Percentiles rank a stretch among this genome's conserved stretches.
phyloP scores from a whole-genome alignment of 2,888 invertebrate species.

The Microctonus hyperodae region DNA sequence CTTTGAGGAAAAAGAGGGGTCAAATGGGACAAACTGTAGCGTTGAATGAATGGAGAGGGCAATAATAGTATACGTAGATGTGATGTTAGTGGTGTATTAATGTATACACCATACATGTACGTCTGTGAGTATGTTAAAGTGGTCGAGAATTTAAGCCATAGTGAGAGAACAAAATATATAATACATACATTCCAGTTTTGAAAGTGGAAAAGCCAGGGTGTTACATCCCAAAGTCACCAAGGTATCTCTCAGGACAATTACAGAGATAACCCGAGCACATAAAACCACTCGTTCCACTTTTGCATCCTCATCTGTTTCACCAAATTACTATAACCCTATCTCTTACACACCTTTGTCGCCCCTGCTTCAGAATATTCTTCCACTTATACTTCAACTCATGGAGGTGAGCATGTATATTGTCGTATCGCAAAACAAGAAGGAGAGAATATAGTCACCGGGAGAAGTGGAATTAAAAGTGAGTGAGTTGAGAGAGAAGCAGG shows the following conservation, averaged over 20 bases:
- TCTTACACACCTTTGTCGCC: background rate
- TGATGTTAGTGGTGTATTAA: background rate
- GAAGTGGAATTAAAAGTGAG: too few species aligned
- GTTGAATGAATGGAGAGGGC: background rate
- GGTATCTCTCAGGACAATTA: constrained; percentile 35
- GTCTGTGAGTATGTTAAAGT: constrained; percentile 11
- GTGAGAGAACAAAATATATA: constrained; percentile 26
- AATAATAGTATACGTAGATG: background rate
- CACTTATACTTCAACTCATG: constrained; percentile 5
- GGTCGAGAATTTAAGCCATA: constrained; percentile 15
- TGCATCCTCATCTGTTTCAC: constrained; percentile 26
- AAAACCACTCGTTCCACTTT: constrained; percentile 6
- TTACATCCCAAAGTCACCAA: constrained; percentile 26
- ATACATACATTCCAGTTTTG: constrained; percentile 18
- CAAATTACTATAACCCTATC: background rate
- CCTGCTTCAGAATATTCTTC: too few species aligned
- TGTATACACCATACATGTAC: too few species aligned
- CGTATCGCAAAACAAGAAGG: background rate
- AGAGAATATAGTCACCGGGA: too few species aligned
- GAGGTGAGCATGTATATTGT: background rate
- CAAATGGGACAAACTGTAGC: background rate
- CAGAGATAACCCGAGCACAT: constrained; percentile 33
- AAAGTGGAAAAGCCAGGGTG: constrained; percentile 26
- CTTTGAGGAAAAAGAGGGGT: constrained; percentile 16
- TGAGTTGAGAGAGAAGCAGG: too few species aligned